A percentile compares a stretch with the other conserved stretches of the same genome.
These are phyloP conservation scores for Samia ricini DNA, from an alignment of 1,140 invertebrate genomes.

Conservation along the genomic window DNA sequence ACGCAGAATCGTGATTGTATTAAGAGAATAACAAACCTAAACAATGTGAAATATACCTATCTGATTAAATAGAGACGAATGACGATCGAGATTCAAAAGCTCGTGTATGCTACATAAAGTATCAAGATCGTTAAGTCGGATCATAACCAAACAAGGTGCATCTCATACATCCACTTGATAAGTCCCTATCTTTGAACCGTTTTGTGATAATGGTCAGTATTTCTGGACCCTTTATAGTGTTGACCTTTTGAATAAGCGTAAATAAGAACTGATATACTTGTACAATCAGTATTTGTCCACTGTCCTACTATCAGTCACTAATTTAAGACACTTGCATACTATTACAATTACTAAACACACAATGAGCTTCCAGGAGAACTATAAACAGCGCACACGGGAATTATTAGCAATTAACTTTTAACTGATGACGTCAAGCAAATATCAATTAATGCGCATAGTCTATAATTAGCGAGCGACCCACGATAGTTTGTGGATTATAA, in stretches of 20 bases:
- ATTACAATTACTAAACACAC: too few species aligned
- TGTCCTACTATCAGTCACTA: too few species aligned
- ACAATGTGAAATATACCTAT: too few species aligned
- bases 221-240: background rate
- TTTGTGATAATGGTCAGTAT: background rate
- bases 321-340: too few species aligned
- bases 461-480: background rate
- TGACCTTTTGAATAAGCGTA: too few species aligned
- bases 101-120: background rate
- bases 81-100: too few species aligned
- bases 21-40: too few species aligned
- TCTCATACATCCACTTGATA: background rate
- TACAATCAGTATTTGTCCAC: too few species aligned
- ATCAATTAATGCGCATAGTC: background rate
- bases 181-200: background rate
- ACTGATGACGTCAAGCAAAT: slow-evolving; percentile 4
- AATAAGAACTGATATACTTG: too few species aligned
- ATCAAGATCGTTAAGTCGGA: background rate
- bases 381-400: background rate
- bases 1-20: too few species aligned
- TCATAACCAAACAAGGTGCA: background rate
- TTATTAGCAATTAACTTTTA: slow-evolving; percentile 8
- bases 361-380: background rate
- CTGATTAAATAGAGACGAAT: too few species aligned
- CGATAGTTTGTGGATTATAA: background rate